Conservation (phyloP, 2,113 vertebrate species). For the Typhlomys cinereus region DNA sequence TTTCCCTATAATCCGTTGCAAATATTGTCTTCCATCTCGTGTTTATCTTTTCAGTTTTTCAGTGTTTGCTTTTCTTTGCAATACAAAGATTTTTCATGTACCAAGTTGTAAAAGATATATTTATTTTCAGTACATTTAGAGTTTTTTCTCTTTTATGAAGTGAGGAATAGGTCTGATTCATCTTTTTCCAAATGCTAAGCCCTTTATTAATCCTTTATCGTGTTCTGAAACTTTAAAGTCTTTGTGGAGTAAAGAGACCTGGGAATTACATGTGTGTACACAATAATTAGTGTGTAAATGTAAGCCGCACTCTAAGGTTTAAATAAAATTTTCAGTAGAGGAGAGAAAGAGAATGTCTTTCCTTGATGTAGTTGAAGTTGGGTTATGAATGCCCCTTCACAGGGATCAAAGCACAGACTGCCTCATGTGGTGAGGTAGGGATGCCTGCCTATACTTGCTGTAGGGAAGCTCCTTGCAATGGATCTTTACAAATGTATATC, state of each 20-base stretch:
- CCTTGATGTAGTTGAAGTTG: neutral
- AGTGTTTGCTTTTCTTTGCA: neutral
- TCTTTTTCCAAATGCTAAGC: conserved; percentile 10
- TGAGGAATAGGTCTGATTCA: conserved; percentile 32
- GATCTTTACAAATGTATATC: conserved; percentile 26
- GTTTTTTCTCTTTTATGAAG: neutral
- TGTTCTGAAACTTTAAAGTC: neutral
- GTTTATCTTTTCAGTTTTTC: conserved; percentile 36
- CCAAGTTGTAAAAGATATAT: neutral
- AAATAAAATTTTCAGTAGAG: neutral
- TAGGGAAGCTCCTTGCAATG: neutral
- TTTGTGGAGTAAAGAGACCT: neutral
- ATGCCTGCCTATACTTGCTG: neutral
- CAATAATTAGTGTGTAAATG: neutral
- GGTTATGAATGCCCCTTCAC: neutral
- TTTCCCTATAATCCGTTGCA: neutral
- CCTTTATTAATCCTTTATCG: conserved; percentile 17
- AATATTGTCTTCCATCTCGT: neutral
- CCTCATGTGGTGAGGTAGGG: neutral
- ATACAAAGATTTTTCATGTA: neutral
- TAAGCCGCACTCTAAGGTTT: neutral
- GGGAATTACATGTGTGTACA: neutral
- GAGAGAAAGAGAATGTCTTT: neutral
- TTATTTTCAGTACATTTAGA: conserved; percentile 25
- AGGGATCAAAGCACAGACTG: neutral